A percentile compares a stretch with the other conserved stretches of the same genome.
These are phyloP conservation scores for Perccottus glenii DNA, from an alignment of 2,113 vertebrate genomes.

Conservation along the genomic window DNA sequence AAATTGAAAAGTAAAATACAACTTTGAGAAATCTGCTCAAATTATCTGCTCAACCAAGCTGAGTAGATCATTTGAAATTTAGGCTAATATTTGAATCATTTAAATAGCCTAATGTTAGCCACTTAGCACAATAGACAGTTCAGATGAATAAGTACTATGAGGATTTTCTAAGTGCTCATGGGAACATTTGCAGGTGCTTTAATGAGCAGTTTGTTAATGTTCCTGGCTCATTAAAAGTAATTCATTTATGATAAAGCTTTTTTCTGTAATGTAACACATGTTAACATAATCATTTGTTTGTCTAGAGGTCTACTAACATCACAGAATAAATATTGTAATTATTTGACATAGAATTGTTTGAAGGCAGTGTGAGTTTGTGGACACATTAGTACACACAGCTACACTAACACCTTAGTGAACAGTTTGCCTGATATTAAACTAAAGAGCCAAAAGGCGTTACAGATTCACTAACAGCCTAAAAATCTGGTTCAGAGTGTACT, in stretches of 20 bases:
- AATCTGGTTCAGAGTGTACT: not conserved
- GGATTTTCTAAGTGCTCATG: not conserved
- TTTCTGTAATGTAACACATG: not conserved
- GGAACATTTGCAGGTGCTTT: not conserved
- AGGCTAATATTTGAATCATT: not conserved
- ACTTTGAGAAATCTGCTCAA: not conserved
- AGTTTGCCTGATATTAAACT: conserved; percentile 3
- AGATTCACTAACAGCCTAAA: conserved; percentile 12
- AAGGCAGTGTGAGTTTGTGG: too few relatives aligned
- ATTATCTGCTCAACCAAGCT: too few relatives aligned
- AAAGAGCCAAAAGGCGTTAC: not conserved
- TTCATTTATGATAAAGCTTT: not conserved
- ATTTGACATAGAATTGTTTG: not conserved
- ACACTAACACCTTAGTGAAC: not conserved
- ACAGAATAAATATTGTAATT: not conserved
- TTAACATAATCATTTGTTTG: not conserved
- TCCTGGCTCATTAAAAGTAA: not conserved
- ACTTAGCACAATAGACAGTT: not conserved
- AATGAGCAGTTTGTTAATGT: not conserved
- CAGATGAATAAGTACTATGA: conserved; percentile 1
- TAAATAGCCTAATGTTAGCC: not conserved
- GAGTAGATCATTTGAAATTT: too few relatives aligned
- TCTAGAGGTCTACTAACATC: not conserved
- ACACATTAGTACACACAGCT: conserved; percentile 1
- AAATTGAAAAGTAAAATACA: not conserved